A percentile compares a stretch with the other conserved stretches of the same genome.
Evolutionary conservation across 1,140 invertebrate genomes (phyloP).

Genomic region (Lepidurus apus): DNA sequence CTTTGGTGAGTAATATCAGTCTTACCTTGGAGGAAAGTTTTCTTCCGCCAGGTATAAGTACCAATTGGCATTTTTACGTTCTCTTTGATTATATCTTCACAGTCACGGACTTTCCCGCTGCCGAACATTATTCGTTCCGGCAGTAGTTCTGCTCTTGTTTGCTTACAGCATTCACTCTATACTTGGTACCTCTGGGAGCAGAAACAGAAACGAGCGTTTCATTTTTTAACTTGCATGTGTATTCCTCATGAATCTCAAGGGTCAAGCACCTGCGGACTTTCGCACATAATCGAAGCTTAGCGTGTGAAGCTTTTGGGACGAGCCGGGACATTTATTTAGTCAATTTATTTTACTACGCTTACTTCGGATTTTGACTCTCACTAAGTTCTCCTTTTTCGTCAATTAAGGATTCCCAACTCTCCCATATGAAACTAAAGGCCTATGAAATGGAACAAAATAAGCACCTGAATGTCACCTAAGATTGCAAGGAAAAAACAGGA

Average conservation of each 20-base stretch:
- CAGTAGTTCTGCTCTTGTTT: no score
- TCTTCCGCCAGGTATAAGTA: neutral
- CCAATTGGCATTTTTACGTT: neutral
- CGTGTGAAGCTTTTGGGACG: neutral
- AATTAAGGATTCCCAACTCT: no score
- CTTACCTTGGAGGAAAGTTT: neutral
- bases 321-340: neutral
- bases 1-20: neutral
- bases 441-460: no score
- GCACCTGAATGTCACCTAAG: no score
- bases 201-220: neutral
- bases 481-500: no score
- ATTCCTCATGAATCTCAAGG: slow-evolving; percentile 10
- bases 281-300: slow-evolving; percentile 1
- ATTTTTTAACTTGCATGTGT: slow-evolving; percentile 6
- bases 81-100: neutral
- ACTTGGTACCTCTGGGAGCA: no score
- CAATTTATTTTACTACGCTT: neutral
- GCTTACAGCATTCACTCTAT: no score
- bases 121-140: neutral
- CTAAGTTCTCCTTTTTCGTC: no score
- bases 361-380: neutral
- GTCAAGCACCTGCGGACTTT: neutral
- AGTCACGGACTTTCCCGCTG: neutral
- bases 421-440: no score